Base-by-base conservation (phyloP, 92 coral and sea anemone genomes). In the Micromussa lordhowensis region DNA sequence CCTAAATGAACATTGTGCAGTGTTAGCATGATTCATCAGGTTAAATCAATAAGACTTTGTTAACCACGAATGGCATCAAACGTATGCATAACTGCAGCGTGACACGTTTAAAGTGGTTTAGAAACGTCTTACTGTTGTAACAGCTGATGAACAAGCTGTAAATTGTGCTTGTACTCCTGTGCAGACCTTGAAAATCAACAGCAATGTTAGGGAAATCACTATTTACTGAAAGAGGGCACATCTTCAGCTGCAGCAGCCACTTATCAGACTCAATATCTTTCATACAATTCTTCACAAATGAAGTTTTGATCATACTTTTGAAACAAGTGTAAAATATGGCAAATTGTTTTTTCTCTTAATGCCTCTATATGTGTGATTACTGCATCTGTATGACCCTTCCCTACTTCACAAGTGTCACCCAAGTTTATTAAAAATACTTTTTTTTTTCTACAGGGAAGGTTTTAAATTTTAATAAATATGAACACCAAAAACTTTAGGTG, bases 81-180 rank as follows among this genome's bases (percentile, higher is more conserved):
- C n/a, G 77, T 29, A 68, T 82, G 77, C 61, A 19, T 68, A 19
- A 68, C 64, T 86, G 89, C 83, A 86, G 77, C 53, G 77, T 8
- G 51, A 8, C 82, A 44, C 21, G 31, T 76, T 58, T n/a, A 40
- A 82, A 58, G 66, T 80, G 73, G 80, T 77, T 77, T 40, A 38
- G 36, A 49, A 75, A 54, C 75, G 85, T 92, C 98, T 95, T 95
- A 95, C 98, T 95, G 98, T 94, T 94, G 94, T 89, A 95, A 91
- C 82, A 95, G 94, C 93, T 95, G 98, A 88, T 95, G 98, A 90
- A 95, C 91, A 29, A 95, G 98, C 96, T 95, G 98, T 83, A 95
- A 90, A 93, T 93, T 95, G 86, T 95, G 93, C 83, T 94, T 93
- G 88, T 91, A 95, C 81, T 95, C 98, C 51, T 93, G 94, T 88